Percentiles rank a stretch among this genome's conserved stretches.
These are phyloP conservation scores for Octopus bimaculoides DNA, from an alignment of 1,140 invertebrate species.

Conservation along the genomic window DNA sequence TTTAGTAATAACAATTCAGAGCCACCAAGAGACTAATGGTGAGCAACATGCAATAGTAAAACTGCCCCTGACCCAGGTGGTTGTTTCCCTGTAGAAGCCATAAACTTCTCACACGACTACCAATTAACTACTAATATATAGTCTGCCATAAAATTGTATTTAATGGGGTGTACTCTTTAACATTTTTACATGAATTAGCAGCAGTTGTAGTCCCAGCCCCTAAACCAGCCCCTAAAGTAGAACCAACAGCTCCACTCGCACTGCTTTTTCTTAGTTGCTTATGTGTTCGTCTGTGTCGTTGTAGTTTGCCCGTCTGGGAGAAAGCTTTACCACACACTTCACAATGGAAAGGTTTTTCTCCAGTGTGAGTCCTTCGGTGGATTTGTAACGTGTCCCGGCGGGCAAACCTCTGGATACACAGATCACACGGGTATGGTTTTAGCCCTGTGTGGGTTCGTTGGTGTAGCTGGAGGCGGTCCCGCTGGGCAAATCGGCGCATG, in stretches of 20 bases:
- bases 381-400: slow-evolving; percentile 67
- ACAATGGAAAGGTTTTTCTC: slow-evolving; percentile 56
- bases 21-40: too few relatives aligned
- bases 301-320: slow-evolving; percentile 89
- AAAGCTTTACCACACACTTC: slow-evolving; percentile 66
- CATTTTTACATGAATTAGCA: neutral
- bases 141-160: neutral
- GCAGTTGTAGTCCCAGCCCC: neutral
- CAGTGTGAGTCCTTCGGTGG: slow-evolving; percentile 67
- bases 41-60: too few relatives aligned
- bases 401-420: slow-evolving; percentile 45
- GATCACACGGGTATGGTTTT: slow-evolving; percentile 50
- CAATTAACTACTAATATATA: neutral
- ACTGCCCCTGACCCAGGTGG: too few relatives aligned
- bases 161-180: neutral
- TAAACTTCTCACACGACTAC: neutral
- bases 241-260: neutral
- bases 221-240: neutral
- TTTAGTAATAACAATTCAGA: too few relatives aligned
- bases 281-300: slow-evolving; percentile 79
- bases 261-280: slow-evolving; percentile 53
- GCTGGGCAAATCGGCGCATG: slow-evolving; percentile 15
- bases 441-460: slow-evolving; percentile 52
- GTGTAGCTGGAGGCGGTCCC: slow-evolving; percentile 35
- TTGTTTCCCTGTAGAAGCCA: too few relatives aligned